Evolutionary conservation across 2,888 invertebrate species (phyloP).

Genomic region (Eurois occulta): DNA sequence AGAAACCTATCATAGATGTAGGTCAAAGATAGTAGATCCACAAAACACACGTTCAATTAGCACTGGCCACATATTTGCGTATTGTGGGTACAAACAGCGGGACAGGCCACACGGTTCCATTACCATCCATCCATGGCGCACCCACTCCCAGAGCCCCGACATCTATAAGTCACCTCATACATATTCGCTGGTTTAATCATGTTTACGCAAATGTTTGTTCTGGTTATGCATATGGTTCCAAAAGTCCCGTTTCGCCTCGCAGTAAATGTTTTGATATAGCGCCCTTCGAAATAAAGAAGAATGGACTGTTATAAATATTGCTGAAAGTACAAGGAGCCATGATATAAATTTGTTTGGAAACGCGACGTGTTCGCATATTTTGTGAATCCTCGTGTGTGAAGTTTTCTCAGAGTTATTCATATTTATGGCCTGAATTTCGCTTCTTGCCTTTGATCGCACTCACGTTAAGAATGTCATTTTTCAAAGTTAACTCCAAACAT

Average conservation of each 20-base stretch:
- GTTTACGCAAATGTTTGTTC: constrained; percentile 77
- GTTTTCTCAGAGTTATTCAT: constrained; percentile 70
- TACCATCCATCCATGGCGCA: constrained; percentile 59
- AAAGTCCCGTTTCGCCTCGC: constrained; percentile 45
- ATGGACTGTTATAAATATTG: constrained; percentile 66
- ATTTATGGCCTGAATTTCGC: constrained; percentile 71
- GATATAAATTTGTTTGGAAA: constrained; percentile 72
- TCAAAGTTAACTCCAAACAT: constrained; percentile 58
- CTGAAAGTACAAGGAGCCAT: constrained; percentile 61
- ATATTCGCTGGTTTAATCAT: constrained; percentile 77
- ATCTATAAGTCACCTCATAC: constrained; percentile 73
- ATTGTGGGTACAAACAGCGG: constrained; percentile 40
- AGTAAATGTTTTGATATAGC: constrained; percentile 59
- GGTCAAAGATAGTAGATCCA: constrained; percentile 19
- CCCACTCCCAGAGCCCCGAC: constrained; percentile 53
- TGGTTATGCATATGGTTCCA: constrained; percentile 60
- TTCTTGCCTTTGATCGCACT: constrained; percentile 64
- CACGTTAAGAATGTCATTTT: constrained; percentile 64
- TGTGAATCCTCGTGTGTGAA: constrained; percentile 75
- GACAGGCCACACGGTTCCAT: constrained; percentile 54
- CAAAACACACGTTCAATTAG: constrained; percentile 50
- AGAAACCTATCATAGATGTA: constrained; percentile 35
- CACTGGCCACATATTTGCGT: constrained; percentile 59
- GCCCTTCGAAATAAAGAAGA: constrained; percentile 55
- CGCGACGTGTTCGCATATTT: constrained; percentile 76